Percentiles rank a stretch among this genome's conserved stretches.
Evolutionary conservation across 2,113 vertebrate genomes (phyloP).

Genomic region (Malurus alboscapulatus): DNA sequence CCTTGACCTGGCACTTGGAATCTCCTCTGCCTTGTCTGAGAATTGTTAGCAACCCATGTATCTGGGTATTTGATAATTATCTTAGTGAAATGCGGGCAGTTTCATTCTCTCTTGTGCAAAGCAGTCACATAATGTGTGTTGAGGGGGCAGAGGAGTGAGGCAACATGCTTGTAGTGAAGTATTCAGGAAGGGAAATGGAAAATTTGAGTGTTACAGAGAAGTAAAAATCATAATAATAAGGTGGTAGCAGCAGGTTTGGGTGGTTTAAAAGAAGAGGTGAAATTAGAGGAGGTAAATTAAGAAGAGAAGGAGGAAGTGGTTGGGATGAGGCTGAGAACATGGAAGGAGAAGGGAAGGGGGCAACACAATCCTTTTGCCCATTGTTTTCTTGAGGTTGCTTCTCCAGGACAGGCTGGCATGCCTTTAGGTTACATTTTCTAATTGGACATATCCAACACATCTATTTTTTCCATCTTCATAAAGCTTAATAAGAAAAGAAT

Average conservation of each 20-base stretch:
- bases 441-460: not conserved
- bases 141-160: not conserved
- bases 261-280: not conserved
- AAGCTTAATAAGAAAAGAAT: not conserved
- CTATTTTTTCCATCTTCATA: fast-evolving
- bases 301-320: not conserved
- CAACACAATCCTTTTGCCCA: not conserved
- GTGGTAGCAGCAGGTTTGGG: not conserved
- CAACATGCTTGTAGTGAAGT: not conserved
- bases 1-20: not conserved
- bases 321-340: not conserved
- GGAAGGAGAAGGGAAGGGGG: not conserved
- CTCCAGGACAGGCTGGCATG: not conserved
- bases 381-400: not conserved
- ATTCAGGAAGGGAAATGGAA: not conserved
- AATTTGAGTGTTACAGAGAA: not conserved
- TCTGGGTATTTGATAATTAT: not conserved
- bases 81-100: not conserved
- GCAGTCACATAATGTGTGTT: not conserved
- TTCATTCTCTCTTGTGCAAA: not conserved
- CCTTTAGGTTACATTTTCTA: not conserved
- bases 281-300: not conserved
- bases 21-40: not conserved
- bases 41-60: not conserved
- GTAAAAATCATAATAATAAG: not conserved